Evolutionary conservation across 2,888 invertebrate species (phyloP).

Genomic region (Steinernema carpocapsae): DNA sequence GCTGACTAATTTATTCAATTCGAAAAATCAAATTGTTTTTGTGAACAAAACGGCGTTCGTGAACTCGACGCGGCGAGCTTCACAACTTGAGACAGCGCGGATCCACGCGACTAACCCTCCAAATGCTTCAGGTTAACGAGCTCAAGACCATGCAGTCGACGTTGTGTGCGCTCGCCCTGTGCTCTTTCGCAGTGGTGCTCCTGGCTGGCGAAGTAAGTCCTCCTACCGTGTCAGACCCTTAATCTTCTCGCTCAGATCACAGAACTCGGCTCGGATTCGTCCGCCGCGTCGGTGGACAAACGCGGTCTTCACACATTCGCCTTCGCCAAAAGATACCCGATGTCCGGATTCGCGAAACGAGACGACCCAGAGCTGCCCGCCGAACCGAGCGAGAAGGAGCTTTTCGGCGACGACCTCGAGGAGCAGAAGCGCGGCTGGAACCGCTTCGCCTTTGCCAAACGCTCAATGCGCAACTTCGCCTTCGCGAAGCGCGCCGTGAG

Average conservation of each 20-base stretch:
- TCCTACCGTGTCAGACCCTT: background rate
- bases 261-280: constrained; percentile 1
- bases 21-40: constrained; percentile 2
- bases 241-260: background rate
- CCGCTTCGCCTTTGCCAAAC: constrained; percentile 28
- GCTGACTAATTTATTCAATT: constrained; percentile 10
- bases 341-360: constrained; percentile 29
- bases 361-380: constrained; percentile 18
- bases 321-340: constrained; percentile 27
- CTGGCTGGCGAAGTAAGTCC: constrained; percentile 21
- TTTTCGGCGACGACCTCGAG: background rate
- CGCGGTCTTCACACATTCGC: constrained; percentile 29
- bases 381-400: background rate
- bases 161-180: constrained; percentile 28
- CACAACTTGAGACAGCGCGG: background rate
- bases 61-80: no score
- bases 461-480: constrained; percentile 27
- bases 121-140: constrained; percentile 25
- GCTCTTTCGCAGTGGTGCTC: constrained; percentile 21
- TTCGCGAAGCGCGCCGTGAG: constrained; percentile 25
- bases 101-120: background rate
- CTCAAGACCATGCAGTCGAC: constrained; percentile 30
- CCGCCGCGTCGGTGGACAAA: constrained; percentile 19
- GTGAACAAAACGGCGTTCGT: no score
- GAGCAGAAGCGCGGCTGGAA: constrained; percentile 32